Base-by-base conservation (phyloP, 2,888 invertebrate species). In the Dicranocentrus wangi region DNA sequence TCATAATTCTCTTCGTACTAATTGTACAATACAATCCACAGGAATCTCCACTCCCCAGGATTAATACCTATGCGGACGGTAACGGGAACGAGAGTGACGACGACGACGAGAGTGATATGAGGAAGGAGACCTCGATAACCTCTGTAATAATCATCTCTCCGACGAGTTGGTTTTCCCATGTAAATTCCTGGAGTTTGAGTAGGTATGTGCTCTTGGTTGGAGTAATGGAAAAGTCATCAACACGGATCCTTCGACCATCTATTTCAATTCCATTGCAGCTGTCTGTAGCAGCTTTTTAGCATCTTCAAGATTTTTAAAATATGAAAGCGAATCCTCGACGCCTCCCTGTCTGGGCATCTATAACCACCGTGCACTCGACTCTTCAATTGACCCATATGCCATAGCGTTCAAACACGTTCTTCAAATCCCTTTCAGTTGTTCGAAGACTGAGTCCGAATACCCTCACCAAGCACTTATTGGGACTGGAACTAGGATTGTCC, bases 301-400 rank as follows among this genome's bases (percentile, higher is more conserved):
- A 90, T 98, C 97, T 81, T 94, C 94, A 63, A 93, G 90, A 80
- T 92, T 93, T 89, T 95, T 94, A 90, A 93, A 98, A 90, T 98
- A 98, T 95, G 90, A 98, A 98, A 87, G 95, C 95, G 90, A 98
- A 98, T n/a, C 98, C 98, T 87, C 98, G 91, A 0, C 97, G 98
- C 73, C 96, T 92, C 5, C 95, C 95, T 86, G 96, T 96, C 85
- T 87, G 87, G 65, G 85, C 85, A 77, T 86, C 85, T 81, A 86
- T 85, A 2, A 86, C 86, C 39, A 86, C 84, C 7, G 85, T 86
- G 63, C 85, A 85, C 28, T n/a, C n/a, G n/a, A n/a, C n/a, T 86
- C 90, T 65, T 91, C 91, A 72, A 91, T 88, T 1, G 89, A 89
- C n/a, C 91, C 91, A n/a, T n/a, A n/a, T n/a, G n/a, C n/a, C n/a